Evolutionary conservation across 2,797 vertebrate genomes (phyloP).

Genomic region (Thripadectes ignobilis): DNA sequence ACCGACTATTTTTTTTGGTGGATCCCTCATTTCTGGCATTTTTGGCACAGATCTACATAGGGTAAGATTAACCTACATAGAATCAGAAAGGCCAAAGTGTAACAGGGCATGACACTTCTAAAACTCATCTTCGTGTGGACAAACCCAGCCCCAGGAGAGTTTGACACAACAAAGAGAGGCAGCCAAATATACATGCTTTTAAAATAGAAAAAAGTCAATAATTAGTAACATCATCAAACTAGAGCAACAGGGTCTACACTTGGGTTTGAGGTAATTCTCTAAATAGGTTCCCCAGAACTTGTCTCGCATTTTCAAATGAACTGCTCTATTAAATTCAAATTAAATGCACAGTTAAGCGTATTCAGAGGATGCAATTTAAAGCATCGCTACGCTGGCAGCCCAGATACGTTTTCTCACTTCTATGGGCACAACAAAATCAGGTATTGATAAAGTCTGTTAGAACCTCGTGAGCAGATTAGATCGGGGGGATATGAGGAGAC

Average conservation of each 20-base stretch:
- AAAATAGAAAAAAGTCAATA: background rate
- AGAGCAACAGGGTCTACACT: background rate
- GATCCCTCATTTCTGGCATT: background rate
- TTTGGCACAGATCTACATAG: background rate
- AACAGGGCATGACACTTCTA: background rate
- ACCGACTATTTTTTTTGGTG: background rate
- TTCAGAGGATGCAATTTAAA: background rate
- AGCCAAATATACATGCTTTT: background rate
- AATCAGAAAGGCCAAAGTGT: background rate
- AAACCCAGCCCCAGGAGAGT: background rate
- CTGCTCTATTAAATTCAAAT: background rate
- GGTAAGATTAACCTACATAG: background rate
- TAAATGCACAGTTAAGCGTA: background rate
- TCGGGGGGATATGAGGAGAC: fast-evolving
- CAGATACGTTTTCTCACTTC: background rate
- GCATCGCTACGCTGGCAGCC: background rate
- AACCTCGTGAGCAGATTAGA: fast-evolving
- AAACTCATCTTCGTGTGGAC: background rate
- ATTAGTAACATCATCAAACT: background rate
- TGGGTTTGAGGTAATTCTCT: background rate
- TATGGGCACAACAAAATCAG: background rate
- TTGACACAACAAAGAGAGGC: background rate
- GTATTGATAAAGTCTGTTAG: background rate
- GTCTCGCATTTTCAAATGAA: background rate
- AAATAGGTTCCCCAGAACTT: background rate